Conservation (phyloP, 2,113 vertebrate genomes). For the Rhabdornis inornatus region DNA sequence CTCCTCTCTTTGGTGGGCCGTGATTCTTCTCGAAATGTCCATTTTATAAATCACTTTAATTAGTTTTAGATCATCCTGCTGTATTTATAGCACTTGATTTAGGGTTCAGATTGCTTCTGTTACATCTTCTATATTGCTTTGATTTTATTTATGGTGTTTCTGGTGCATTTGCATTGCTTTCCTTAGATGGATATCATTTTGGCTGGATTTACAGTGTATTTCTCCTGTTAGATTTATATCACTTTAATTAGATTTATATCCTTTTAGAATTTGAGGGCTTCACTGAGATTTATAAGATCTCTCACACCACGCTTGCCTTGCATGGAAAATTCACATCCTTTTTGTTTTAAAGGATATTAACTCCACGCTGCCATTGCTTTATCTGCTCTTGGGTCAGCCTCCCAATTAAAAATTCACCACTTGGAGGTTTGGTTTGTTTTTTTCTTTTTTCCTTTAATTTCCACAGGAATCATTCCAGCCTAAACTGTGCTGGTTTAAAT, state of each 20-base stretch:
- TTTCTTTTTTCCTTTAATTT: neutral
- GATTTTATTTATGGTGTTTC: constrained; percentile 58
- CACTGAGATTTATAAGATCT: constrained; percentile 40
- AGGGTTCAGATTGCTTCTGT: constrained; percentile 7
- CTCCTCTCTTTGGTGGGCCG: neutral
- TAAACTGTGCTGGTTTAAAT: constrained; percentile 10
- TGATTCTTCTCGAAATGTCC: neutral
- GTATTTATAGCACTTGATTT: constrained; percentile 17
- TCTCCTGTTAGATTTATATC: constrained; percentile 60
- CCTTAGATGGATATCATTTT: constrained; percentile 54
- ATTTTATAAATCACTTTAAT: constrained; percentile 56
- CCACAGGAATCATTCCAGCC: neutral
- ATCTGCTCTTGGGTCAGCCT: neutral
- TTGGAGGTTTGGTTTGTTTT: neutral
- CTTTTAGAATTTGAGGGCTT: constrained; percentile 39
- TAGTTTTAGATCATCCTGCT: constrained; percentile 21
- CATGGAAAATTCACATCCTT: neutral
- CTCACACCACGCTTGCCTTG: neutral
- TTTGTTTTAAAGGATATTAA: constrained; percentile 9
- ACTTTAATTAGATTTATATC: constrained; percentile 73
- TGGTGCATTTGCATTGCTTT: constrained; percentile 57
- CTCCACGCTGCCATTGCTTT: neutral
- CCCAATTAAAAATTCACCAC: neutral
- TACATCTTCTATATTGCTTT: constrained; percentile 3
- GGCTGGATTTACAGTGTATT: constrained; percentile 64